phyloP scores from a whole-genome alignment of 2,888 invertebrate species.

The Ischnus inquisitorius region DNA sequence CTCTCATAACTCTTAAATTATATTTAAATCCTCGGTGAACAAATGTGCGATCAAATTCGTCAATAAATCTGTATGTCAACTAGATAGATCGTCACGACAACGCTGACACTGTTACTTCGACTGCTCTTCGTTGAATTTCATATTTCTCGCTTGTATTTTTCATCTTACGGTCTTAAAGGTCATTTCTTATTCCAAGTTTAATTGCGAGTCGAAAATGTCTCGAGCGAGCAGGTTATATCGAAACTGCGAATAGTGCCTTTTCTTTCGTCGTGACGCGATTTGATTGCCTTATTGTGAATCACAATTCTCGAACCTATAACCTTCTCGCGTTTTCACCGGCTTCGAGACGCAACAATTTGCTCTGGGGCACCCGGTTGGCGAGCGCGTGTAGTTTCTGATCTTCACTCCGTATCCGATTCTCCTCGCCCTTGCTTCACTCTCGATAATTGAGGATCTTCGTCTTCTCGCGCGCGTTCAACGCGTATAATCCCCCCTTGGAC shows the following conservation, averaged over 20 bases:
- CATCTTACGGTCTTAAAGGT: not conserved
- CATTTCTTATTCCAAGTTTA: not conserved
- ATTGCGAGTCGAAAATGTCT: slow-evolving; percentile 14
- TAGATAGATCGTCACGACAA: slow-evolving; percentile 55
- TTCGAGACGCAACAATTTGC: slow-evolving; percentile 76
- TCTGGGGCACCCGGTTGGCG: slow-evolving; percentile 71
- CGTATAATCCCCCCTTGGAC: slow-evolving; percentile 32
- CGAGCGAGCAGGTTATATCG: slow-evolving; percentile 8
- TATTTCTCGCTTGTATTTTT: slow-evolving; percentile 5
- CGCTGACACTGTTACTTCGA: slow-evolving; percentile 1
- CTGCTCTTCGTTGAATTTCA: slow-evolving; percentile 7
- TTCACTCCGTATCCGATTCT: slow-evolving; percentile 29
- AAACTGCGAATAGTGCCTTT: slow-evolving; percentile 16
- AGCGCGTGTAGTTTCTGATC: slow-evolving; percentile 67
- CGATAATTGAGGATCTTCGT: slow-evolving; percentile 67
- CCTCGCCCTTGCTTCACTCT: slow-evolving; percentile 42
- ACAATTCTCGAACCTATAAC: slow-evolving; percentile 40
- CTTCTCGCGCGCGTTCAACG: slow-evolving; percentile 44
- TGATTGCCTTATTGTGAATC: slow-evolving; percentile 64
- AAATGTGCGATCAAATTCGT: slow-evolving; percentile 82
- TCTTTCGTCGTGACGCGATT: slow-evolving; percentile 36
- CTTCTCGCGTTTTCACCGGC: slow-evolving; percentile 74
- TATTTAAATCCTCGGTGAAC: slow-evolving; percentile 81
- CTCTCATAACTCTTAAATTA: slow-evolving; percentile 79
- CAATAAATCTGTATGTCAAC: slow-evolving; percentile 83